phyloP scores from a whole-genome alignment of 2,797 vertebrate species.

The Enteromius mattozi region DNA sequence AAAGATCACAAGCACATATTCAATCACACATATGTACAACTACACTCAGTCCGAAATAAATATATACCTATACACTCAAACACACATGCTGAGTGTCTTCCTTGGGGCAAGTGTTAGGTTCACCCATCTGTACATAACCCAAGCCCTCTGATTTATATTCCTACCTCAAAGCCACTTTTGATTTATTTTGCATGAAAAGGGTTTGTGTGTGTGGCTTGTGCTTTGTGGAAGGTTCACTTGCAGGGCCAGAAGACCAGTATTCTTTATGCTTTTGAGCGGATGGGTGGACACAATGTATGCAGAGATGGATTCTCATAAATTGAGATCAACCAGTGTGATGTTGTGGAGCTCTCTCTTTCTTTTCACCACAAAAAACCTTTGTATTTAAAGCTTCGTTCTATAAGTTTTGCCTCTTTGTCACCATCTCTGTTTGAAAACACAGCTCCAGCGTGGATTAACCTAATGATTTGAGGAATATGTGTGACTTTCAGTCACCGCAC shows the following conservation, averaged over 20 bases:
- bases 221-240: slow-evolving; percentile 35
- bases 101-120: slow-evolving; percentile 35
- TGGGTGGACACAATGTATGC: not conserved
- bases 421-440: no score
- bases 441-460: no score
- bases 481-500: no score
- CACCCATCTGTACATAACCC: slow-evolving; percentile 52
- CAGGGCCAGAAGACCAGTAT: slow-evolving; percentile 1
- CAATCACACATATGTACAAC: slow-evolving; percentile 33
- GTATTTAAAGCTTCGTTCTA: not conserved
- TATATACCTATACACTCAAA: slow-evolving; percentile 35
- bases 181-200: slow-evolving; percentile 65
- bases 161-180: slow-evolving; percentile 59
- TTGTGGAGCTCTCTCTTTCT: not conserved
- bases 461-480: no score
- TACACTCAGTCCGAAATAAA: slow-evolving; percentile 39
- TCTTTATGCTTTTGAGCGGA: not conserved
- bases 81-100: slow-evolving; percentile 30
- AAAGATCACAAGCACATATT: slow-evolving; percentile 61
- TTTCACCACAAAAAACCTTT: not conserved
- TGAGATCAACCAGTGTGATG: not conserved
- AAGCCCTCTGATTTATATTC: slow-evolving; percentile 56
- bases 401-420: no score
- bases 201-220: slow-evolving; percentile 33
- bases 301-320: slow-evolving; percentile 13